Evolutionary conservation across 2,888 invertebrate species (phyloP).

Genomic region (Onchidella celtica): DNA sequence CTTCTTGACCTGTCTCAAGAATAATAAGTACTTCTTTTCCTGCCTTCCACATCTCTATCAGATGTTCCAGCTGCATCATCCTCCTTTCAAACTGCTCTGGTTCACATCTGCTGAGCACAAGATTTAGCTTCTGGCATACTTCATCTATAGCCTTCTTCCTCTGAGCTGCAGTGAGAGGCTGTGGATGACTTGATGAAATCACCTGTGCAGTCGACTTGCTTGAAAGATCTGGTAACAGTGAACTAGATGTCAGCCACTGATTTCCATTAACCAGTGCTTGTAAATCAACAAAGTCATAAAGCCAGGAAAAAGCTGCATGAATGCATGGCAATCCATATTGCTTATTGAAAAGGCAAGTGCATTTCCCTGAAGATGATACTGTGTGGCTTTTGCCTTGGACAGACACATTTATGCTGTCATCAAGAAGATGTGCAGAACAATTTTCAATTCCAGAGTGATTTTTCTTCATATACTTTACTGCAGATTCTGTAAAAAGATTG

Average conservation of each 20-base stretch:
- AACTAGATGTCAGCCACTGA: not conserved
- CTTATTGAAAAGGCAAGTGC: not conserved
- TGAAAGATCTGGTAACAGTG: not conserved
- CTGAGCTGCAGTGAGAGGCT: not conserved
- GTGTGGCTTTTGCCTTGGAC: not conserved
- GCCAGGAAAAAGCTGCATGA: not conserved
- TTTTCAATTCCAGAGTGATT: not conserved
- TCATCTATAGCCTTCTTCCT: not conserved
- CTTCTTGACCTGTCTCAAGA: not conserved
- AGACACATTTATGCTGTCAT: not conserved
- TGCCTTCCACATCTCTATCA: not conserved
- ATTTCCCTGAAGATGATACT: not conserved
- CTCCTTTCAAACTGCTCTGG: not conserved
- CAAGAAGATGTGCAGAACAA: not conserved
- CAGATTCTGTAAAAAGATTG: not conserved
- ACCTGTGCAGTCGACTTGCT: not conserved
- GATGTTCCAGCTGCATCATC: not conserved
- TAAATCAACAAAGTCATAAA: not conserved
- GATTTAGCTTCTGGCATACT: not conserved
- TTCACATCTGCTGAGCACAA: not conserved
- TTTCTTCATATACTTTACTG: not conserved
- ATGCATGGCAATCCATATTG: not conserved
- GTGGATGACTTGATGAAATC: not conserved
- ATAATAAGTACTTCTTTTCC: not conserved
- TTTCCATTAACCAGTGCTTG: not conserved